Percentiles rank a stretch among this genome's conserved stretches.
Conservation (phyloP, 2,113 vertebrate species). For the Semnopithecus entellus region DNA sequence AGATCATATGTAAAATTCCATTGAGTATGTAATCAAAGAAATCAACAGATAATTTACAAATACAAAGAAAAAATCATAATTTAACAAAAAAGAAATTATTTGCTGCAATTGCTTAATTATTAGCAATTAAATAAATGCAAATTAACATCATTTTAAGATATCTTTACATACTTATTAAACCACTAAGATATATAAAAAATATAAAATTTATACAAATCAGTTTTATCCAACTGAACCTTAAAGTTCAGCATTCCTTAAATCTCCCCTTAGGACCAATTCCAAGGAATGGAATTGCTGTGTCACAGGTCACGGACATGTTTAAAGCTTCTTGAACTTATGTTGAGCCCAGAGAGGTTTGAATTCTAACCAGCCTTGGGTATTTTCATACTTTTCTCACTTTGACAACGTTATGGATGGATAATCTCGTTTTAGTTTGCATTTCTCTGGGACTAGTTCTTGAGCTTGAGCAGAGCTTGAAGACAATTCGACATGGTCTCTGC, state of each 20-base stretch:
- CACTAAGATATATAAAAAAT: neutral
- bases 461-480: neutral
- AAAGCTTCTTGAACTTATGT: neutral
- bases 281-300: neutral
- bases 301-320: neutral
- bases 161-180: neutral
- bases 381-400: neutral
- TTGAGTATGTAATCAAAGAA: neutral
- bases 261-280: neutral
- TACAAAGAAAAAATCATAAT: neutral
- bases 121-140: neutral
- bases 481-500: neutral
- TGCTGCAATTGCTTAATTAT: neutral
- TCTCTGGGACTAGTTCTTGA: neutral
- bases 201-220: neutral
- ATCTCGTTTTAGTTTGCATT: slow-evolving; percentile 3
- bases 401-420: neutral
- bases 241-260: neutral
- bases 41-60: neutral
- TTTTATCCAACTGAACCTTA: neutral
- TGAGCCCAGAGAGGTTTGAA: neutral
- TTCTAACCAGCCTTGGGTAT: neutral
- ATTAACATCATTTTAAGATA: neutral
- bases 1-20: neutral
- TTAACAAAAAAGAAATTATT: neutral